Base-by-base conservation (phyloP, 1,140 invertebrate genomes). In the Ostrea denselamellosa region DNA sequence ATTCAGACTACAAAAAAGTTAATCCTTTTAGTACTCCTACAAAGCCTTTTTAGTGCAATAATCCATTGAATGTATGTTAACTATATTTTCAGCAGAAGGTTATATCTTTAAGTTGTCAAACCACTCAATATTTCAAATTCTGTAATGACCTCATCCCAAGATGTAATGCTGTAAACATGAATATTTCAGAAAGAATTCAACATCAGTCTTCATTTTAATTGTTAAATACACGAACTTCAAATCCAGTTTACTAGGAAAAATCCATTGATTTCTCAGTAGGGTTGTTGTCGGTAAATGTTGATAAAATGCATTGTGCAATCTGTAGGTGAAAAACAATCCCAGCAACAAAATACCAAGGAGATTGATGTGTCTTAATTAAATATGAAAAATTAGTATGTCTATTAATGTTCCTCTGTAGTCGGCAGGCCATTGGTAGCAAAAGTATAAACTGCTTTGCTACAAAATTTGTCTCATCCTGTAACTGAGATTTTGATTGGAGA, bases 11-110 rank as follows among this genome's bases (percentile, higher is more conserved):
- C 54, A 81, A 86, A 77, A 86, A 81, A 68, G 71, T 86, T 53
- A 56, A 25, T 52, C 25, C 52, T 65, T 81, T 77, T 86, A 86
- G 56, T 25, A 44, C 68, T 7, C 19, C 52, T 34, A 86, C 81
- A 56, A 62, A 83, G 86, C 83, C 86, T 65, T 83, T 62, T 34
- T 62, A 82, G 62, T 62, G 83, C 28, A 87, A 83, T 83, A 22
- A 87, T 83, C 58, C 17, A 19, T 14, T 62, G 81, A 17, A 83
- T 56, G 14, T 71, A 25, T 58, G 77, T 56, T 51, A 87, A 81
- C 81, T 81, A 56, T 68, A 65, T 81, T 77, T 34, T 77, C 68
- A 14, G 22, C 8, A 34, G 28, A 87, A 83, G 56, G 52, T n/a
- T 87, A 52, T 17, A 22, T 83, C 58, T 12, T 83, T 83, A 52